Evolutionary conservation across 1,140 invertebrate genomes (phyloP).

Genomic region (Archegozetes longisetosus): DNA sequence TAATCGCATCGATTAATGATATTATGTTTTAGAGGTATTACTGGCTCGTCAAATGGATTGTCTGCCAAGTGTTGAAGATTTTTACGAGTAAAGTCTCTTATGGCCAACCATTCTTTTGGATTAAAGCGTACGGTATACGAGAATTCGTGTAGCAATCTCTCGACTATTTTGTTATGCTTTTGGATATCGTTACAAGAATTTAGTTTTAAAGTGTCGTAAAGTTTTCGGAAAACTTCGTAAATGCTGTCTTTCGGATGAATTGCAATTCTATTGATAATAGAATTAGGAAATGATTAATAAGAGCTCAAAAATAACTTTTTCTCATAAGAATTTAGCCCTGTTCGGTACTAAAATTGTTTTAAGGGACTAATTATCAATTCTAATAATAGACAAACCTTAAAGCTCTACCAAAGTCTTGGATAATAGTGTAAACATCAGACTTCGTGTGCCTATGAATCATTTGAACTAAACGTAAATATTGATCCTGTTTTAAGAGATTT

Average conservation of each 20-base stretch:
- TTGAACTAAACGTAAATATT: background rate
- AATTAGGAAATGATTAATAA: background rate
- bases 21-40: background rate
- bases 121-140: background rate
- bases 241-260: background rate
- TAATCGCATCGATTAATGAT: background rate
- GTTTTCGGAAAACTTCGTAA: background rate
- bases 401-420: background rate
- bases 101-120: background rate
- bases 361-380: no score
- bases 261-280: background rate
- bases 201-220: background rate
- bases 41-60: background rate
- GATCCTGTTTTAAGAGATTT: background rate
- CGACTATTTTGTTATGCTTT: background rate
- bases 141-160: background rate
- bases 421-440: background rate
- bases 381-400: constrained; percentile 17
- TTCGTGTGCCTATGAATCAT: background rate
- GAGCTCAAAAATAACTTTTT: background rate
- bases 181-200: background rate
- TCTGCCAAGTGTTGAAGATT: background rate
- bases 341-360: no score
- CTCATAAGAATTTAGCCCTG: no score
- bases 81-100: background rate